Percentiles rank a stretch among this genome's conserved stretches.
Evolutionary conservation across 2,888 invertebrate genomes (phyloP).

Genomic region (Dinocampus coccinellae): DNA sequence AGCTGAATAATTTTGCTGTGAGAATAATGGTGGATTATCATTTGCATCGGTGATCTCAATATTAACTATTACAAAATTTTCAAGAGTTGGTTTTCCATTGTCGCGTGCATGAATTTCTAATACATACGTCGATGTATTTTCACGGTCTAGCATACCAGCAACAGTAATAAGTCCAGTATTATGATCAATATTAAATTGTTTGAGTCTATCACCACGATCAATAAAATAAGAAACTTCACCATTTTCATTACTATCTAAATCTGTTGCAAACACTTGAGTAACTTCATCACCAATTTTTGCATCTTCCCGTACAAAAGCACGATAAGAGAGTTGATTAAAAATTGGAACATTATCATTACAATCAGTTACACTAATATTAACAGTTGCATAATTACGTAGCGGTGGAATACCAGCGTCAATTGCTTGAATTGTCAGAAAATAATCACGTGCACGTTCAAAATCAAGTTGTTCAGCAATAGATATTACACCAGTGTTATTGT

Average conservation of each 20-base stretch:
- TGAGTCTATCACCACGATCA: conserved; percentile 80
- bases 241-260: conserved; percentile 86
- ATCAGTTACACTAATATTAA: conserved; percentile 88
- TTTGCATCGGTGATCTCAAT: conserved; percentile 91
- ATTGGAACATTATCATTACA: conserved; percentile 90
- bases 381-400: conserved; percentile 86
- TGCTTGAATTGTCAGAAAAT: conserved; percentile 90
- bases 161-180: conserved; percentile 84
- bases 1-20: conserved; percentile 82
- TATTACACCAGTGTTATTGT: conserved; percentile 81
- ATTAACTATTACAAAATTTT: conserved; percentile 80
- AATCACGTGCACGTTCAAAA: conserved; percentile 88
- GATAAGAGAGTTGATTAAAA: conserved; percentile 83
- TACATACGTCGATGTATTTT: conserved; percentile 78
- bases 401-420: conserved; percentile 91
- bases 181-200: conserved; percentile 84
- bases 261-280: conserved; percentile 83
- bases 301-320: conserved; percentile 84
- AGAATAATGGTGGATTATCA: conserved; percentile 91
- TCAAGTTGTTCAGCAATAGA: conserved; percentile 85
- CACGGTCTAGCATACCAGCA: conserved; percentile 83
- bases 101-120: conserved; percentile 87
- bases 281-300: conserved; percentile 80
- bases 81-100: conserved; percentile 82
- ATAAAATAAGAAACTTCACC: conserved; percentile 84